These are phyloP conservation scores for Callimico goeldii DNA, from an alignment of 2,797 vertebrate genomes.

Conservation along the genomic window DNA sequence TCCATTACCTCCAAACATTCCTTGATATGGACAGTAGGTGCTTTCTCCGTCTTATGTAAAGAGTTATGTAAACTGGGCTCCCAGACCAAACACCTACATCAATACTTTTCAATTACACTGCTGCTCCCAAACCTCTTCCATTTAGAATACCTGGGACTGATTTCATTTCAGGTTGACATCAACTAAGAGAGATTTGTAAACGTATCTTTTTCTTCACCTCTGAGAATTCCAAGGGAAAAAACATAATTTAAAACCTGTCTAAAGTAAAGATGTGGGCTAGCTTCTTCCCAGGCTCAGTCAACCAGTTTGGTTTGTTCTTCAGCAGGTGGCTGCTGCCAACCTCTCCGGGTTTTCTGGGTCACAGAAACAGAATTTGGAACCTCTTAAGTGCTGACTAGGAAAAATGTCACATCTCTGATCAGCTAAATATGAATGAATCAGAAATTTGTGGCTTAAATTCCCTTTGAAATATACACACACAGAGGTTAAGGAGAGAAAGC, in stretches of 20 bases:
- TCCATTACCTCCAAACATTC: neutral
- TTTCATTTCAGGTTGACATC: neutral
- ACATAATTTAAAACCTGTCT: neutral
- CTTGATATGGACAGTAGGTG: neutral
- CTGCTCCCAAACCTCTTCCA: neutral
- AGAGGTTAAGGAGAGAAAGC: conserved; percentile 29
- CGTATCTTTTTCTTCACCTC: neutral
- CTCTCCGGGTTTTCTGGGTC: conserved; percentile 17
- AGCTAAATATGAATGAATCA: conserved; percentile 47
- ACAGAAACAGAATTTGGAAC: conserved; percentile 50
- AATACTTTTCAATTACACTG: neutral
- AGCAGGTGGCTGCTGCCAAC: neutral
- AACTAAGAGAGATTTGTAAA: neutral
- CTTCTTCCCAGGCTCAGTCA: neutral
- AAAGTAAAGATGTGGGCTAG: neutral
- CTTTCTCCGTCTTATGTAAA: neutral
- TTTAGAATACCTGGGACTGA: neutral
- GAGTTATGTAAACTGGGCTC: neutral
- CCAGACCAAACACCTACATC: neutral
- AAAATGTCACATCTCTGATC: conserved; percentile 45
- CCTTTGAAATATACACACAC: conserved; percentile 56
- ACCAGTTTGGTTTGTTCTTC: conserved; percentile 22
- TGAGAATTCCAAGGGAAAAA: neutral
- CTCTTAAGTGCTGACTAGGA: conserved; percentile 24
- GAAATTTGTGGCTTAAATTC: conserved; percentile 59